Evolutionary conservation across 2,888 invertebrate species (phyloP), one percentile per base, ranked within the genome.

Genomic region (Acronicta leporina): DNA sequence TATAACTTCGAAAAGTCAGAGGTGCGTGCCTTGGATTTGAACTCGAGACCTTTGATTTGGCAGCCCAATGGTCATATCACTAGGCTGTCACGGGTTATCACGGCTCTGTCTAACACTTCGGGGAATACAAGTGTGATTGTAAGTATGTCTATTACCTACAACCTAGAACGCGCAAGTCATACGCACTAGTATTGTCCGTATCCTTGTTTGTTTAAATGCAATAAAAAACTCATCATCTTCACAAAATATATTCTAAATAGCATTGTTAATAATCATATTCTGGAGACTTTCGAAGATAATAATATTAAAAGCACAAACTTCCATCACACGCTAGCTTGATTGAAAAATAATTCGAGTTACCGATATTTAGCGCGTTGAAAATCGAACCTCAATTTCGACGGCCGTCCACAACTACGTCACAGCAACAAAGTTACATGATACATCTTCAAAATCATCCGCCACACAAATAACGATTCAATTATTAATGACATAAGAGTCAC

Each of bases 271-370:
- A 9, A 27, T 7, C 51, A 44, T 53, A 41, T 8, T 27, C 13
- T 43, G 41, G 40, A n/a, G 58, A 42, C 38, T 43, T 7, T 1
- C 27, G 6, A 7, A 2, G 20, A 27, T 27, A 27, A 30, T 30
- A 30, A 0, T 30, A 7, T 30, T 40, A 44, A 33, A 68, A 75
- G 35, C 56, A 58, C 45, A 49, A 63, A 48, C 46, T 42, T 54
- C 41, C 54, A 50, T 40, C 38, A 54, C 46, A 46, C 50, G 45
- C 60, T 27, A n/a, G 56, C 56, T 58, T 67, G 58, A 77, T 67
- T 67, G 76, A 77, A 71, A 77, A 76, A 73, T 78, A 75, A 77
- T 75, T 75, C 38, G 42, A 68, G 50, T 70, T 62, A 51, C 63
- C 52, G 43, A 67, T 78, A 67, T 78, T 75, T 62, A 68, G 57